Percentiles rank a stretch among this genome's conserved stretches.
phyloP scores from a whole-genome alignment of 2,113 vertebrate genomes.

The Ptyas mucosa region DNA sequence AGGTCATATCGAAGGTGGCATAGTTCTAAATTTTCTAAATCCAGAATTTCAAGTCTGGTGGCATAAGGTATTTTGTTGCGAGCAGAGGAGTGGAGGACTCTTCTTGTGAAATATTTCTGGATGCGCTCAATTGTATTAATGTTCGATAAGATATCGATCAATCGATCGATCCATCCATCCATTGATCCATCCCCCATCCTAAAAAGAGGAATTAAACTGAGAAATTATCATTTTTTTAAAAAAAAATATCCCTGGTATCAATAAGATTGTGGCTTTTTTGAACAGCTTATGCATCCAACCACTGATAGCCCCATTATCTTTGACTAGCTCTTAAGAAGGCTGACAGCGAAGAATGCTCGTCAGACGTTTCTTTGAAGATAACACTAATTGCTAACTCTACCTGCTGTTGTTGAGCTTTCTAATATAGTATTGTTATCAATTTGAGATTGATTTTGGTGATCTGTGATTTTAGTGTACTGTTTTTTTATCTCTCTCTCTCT shows the following conservation, averaged over 20 bases:
- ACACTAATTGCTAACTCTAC: not conserved
- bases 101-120: no score
- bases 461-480: not conserved
- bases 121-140: no score
- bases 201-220: not conserved
- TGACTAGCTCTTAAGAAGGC: not conserved
- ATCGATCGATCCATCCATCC: accelerated
- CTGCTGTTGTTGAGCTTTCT: not conserved
- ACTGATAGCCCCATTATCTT: not conserved
- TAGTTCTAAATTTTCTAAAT: no score
- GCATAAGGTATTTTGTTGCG: no score
- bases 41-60: no score
- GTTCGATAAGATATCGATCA: no score
- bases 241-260: not conserved
- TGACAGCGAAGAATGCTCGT: not conserved
- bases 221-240: not conserved
- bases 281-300: not conserved
- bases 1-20: no score
- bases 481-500: not conserved
- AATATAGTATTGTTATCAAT: not conserved
- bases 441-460: not conserved
- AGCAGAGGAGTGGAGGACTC: no score
- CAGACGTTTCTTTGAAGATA: not conserved
- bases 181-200: not conserved
- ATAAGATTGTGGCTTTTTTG: not conserved